A percentile compares a stretch with the other conserved stretches of the same genome.
Conservation (phyloP, 2,797 vertebrate genomes). For the Poecile montanus region DNA sequence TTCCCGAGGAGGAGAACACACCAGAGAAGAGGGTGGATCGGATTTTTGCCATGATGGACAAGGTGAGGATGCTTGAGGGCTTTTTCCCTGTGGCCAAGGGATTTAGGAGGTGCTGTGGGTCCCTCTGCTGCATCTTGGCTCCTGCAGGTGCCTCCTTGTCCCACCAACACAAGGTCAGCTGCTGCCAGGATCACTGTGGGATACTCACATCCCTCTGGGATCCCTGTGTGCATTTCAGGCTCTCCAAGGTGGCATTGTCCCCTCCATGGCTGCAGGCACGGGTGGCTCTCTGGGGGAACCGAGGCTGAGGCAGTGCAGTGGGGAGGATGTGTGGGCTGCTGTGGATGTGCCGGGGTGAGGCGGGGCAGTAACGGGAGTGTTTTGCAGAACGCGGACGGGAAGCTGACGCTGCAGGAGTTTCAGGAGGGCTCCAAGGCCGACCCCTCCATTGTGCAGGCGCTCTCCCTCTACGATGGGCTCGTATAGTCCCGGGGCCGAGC, state of each 20-base stretch:
- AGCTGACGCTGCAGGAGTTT: constrained; percentile 97
- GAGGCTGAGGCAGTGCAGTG: accelerated
- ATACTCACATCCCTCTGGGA: accelerated
- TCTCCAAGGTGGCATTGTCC: not conserved
- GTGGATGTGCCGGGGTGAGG: accelerated
- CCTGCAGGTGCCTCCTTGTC: not conserved
- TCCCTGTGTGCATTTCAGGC: not conserved
- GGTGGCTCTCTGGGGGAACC: not conserved
- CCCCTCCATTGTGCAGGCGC: constrained; percentile 96
- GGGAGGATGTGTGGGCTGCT: not conserved
- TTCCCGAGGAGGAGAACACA: constrained; percentile 98
- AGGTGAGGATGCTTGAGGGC: constrained; percentile 74
- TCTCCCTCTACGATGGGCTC: constrained; percentile 93
- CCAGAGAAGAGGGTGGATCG: constrained; percentile 97
- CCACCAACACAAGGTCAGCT: not conserved
- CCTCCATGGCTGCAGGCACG: accelerated
- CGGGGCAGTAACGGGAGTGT: not conserved
- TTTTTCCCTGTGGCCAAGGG: not conserved
- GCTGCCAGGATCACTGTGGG: accelerated
- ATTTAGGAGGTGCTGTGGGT: not conserved
- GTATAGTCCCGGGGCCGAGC: constrained; percentile 80
- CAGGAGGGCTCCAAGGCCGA: constrained; percentile 98
- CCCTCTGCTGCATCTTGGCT: not conserved
- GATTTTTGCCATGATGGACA: constrained; percentile 99
- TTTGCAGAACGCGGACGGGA: constrained; percentile 92